Conservation (phyloP, 2,888 invertebrate species). For the Pocota personata region DNA sequence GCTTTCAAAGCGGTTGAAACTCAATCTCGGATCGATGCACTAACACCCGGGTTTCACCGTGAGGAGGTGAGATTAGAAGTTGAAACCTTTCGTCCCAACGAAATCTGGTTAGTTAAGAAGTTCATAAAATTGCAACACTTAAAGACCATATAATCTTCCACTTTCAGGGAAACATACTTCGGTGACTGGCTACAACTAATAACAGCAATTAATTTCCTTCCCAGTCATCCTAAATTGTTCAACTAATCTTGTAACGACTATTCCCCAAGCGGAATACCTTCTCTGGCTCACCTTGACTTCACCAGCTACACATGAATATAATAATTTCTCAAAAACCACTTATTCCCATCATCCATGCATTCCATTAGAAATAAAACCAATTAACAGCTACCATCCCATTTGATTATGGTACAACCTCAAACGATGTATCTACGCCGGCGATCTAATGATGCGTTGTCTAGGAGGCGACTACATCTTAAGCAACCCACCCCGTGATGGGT, state of each 20-base stretch:
- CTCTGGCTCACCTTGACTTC: conserved; percentile 29
- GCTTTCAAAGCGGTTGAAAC: too few relatives aligned
- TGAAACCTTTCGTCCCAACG: too few relatives aligned
- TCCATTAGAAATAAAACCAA: conserved; percentile 48
- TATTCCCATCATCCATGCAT: conserved; percentile 15
- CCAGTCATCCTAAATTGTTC: not conserved
- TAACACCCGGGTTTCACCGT: too few relatives aligned
- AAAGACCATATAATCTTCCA: too few relatives aligned
- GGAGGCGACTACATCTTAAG: conserved; percentile 46
- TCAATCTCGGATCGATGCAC: too few relatives aligned
- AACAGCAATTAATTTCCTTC: not conserved
- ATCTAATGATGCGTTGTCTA: conserved; percentile 49
- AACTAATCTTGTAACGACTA: not conserved
- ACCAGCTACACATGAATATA: conserved; percentile 1
- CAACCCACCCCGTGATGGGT: conserved; percentile 18
- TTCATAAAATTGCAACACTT: too few relatives aligned
- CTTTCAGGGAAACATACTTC: not conserved
- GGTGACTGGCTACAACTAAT: not conserved
- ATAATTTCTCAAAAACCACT: conserved; percentile 7
- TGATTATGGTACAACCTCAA: conserved; percentile 53
- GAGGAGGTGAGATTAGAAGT: too few relatives aligned
- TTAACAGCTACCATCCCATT: conserved; percentile 65
- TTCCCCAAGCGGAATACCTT: not conserved
- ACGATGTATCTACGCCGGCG: conserved; percentile 25
- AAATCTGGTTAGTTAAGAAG: too few relatives aligned